Base-by-base conservation (phyloP, 2,797 vertebrate species). In the Macrochelys suwanniensis region DNA sequence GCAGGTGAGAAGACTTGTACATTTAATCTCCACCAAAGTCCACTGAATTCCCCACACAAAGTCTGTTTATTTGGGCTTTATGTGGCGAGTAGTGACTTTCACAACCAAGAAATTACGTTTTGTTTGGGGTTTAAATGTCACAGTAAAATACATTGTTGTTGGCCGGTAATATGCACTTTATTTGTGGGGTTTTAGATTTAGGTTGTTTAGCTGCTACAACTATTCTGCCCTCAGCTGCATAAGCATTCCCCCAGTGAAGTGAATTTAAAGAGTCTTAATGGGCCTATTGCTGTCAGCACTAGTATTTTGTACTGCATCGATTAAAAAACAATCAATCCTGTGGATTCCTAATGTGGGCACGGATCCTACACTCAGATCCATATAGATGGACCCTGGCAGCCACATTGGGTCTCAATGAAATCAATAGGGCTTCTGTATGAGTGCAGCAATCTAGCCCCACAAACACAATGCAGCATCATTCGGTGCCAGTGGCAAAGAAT, bases 91-190 rank as follows among this genome's bases (percentile, higher is more conserved):
- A 50, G 15, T 19, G 33, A 13, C 19, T 10, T 76, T 56, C 68
- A 53, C 68, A 88, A 53, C 85, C 79, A 47, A 85, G 76, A 49
- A 61, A 95, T 86, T 19, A 78, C 33, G 61, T 79, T 76, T 93
- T 89, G 56, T 87, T 89, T 82, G 26, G 26, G 2, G 26, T 91
- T 82, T 87, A 83, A 93, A 68, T 15, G 13, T 74, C 80, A 78
- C 12, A 79, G 80, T 82, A 76, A 82, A 92, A 84, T 47, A 23
- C 4, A n/a, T 61, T 96, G 93, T 89, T 92, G 28, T 90, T 93
- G 89, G 74, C 89, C 89, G 91, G 74, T 50, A 92, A 74, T 80
- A 94, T 84, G 45, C 45, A 23, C 74, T 92, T 77, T 92, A 54
- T 91, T 87, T 45, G 82, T 0, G 0, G 86, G 45, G 79, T 93